Conservation (phyloP, 2,797 vertebrate genomes). For the Paratrypauchen microcephalus region DNA sequence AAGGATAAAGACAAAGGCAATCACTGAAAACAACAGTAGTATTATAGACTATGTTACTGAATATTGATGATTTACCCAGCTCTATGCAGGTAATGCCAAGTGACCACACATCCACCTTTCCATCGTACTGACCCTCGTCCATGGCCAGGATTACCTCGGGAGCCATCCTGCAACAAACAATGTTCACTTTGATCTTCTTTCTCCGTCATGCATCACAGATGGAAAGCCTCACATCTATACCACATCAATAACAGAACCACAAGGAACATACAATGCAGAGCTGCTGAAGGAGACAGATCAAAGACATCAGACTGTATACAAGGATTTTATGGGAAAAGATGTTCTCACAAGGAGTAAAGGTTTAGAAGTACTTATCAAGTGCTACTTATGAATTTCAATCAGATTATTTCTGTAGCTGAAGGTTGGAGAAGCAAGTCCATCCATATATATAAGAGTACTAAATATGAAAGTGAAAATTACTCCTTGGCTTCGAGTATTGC, state of each 20-base stretch:
- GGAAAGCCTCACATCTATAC: slow-evolving; percentile 4
- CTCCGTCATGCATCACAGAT: slow-evolving; percentile 18
- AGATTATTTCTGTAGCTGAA: neutral
- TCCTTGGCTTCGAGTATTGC: neutral
- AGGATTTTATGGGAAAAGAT: neutral
- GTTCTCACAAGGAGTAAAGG: neutral
- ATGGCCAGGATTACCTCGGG: slow-evolving; percentile 94
- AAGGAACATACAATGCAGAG: neutral
- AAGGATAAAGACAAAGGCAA: slow-evolving; percentile 15
- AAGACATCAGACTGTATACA: neutral
- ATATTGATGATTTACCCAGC: slow-evolving; percentile 79
- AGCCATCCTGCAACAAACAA: slow-evolving; percentile 85
- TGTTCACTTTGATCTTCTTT: slow-evolving; percentile 27
- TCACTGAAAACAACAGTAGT: slow-evolving; percentile 17
- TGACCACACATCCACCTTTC: slow-evolving; percentile 95
- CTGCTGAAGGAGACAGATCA: neutral
- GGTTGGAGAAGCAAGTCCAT: neutral
- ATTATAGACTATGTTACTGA: neutral
- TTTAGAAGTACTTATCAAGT: neutral
- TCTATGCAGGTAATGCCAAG: slow-evolving; percentile 94
- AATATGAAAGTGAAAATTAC: neutral
- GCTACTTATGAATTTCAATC: neutral
- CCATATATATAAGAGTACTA: neutral
- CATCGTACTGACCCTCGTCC: slow-evolving; percentile 94
- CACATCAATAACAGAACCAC: slow-evolving; percentile 6